Base-by-base conservation (phyloP, 1,140 invertebrate species). In the Parasteatoda tepidariorum region DNA sequence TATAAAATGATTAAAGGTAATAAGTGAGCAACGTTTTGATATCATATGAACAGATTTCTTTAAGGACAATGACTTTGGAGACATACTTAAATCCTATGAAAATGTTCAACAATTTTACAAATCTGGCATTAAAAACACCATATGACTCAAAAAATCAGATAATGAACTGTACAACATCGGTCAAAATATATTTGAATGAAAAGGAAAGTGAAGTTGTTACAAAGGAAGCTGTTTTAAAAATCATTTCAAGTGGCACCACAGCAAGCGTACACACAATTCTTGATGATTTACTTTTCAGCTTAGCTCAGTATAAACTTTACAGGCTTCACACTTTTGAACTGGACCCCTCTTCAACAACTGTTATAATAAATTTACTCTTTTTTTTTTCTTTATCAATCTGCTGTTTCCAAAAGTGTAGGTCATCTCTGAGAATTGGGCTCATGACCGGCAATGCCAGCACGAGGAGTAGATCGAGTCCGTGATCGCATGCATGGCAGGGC, bases 401-500 rank as follows among this genome's bases (percentile, higher is more conserved):
- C 57, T 2, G 71, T 18, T 34, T 30, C 31, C 15, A 57, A 15
- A 6, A 30, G 38, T 22, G 24, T 30, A 30, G 57, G 73, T 84
- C 76, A 84, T 73, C 84, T 84, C 48, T 81, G 84, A 26, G 84
- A 34, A 3, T 26, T 31, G 18, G 71, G 30, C 26, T 76, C 84
- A 24, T 79, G 66, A 33, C 55, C 84, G 15, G 67, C 54, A 59
- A 84, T 84, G 13, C 59, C 75, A 6, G 84, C 84, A 13, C 76
- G 54, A 18, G 84, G 84, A 6, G 84, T 84, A 2, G 84, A 84
- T 30, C 84, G 74, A 30, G 84, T 84, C 61, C 84, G 48, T 38
- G 84, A 84, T 26, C 84, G 84, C 66, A 84, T 84, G 67, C 74
- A 68, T 15, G 78, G 75, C 74, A 79, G 68, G 6, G 84, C 68